Percentiles rank a stretch among this genome's conserved stretches.
These are phyloP conservation scores for Pomatostomus ruficeps DNA, from an alignment of 2,113 vertebrate genomes.

Conservation along the genomic window DNA sequence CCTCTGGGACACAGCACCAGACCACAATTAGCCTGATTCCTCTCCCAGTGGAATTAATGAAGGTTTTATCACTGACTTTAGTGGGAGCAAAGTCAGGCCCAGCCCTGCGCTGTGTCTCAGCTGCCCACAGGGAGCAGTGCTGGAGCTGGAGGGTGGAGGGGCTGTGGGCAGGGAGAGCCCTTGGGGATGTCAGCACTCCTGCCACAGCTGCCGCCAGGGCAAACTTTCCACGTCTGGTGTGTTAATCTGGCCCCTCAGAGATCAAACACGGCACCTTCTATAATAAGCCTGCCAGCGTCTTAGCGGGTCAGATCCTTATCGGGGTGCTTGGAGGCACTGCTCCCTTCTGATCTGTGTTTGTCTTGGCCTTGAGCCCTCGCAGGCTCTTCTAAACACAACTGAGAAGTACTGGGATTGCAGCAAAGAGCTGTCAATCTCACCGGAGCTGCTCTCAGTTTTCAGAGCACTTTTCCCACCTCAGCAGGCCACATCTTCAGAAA, in stretches of 20 bases:
- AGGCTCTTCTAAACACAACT: background rate
- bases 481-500: background rate
- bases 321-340: background rate
- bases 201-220: background rate
- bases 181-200: slow-evolving; percentile 41
- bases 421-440: background rate
- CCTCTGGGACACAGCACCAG: background rate
- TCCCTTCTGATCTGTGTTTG: background rate
- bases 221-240: slow-evolving; percentile 39
- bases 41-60: background rate
- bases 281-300: slow-evolving; percentile 41
- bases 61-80: background rate
- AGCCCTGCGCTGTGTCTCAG: background rate
- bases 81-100: background rate
- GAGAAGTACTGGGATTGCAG: background rate
- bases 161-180: background rate
- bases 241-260: slow-evolving; percentile 43
- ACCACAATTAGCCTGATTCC: background rate
- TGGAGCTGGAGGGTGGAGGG: background rate
- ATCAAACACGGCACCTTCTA: slow-evolving; percentile 52
- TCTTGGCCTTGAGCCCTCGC: background rate
- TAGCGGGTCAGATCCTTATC: background rate
- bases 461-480: background rate
- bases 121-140: background rate
- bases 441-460: background rate